A percentile compares a stretch with the other conserved stretches of the same genome.
These are phyloP conservation scores for Lutra lutra DNA, from an alignment of 2,797 vertebrate species.

Conservation along the genomic window DNA sequence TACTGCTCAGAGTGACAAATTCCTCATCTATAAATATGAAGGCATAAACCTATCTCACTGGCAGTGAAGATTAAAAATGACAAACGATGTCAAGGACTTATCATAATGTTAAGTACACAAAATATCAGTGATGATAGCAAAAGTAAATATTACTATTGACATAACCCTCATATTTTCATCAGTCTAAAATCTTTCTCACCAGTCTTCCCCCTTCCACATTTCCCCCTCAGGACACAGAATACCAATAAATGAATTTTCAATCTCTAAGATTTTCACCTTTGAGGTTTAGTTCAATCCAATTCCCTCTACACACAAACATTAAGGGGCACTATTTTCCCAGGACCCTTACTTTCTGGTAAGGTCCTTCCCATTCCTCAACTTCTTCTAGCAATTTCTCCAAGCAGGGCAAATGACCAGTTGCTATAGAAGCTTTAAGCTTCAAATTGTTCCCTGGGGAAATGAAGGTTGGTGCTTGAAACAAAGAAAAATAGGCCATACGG, in stretches of 20 bases:
- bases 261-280: neutral
- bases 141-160: neutral
- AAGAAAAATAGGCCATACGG: slow-evolving; percentile 5
- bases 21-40: neutral
- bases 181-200: neutral
- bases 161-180: neutral
- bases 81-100: neutral
- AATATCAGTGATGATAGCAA: neutral
- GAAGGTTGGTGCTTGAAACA: slow-evolving; percentile 30
- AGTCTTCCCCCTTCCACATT: neutral
- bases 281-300: neutral
- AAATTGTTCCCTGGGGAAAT: neutral
- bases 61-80: neutral
- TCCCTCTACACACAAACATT: neutral
- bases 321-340: neutral
- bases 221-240: neutral
- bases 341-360: neutral
- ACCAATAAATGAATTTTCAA: neutral
- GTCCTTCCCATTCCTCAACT: neutral
- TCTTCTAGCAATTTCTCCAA: neutral
- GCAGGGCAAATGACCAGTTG: neutral
- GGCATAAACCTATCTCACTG: neutral
- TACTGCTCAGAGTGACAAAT: neutral
- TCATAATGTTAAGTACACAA: neutral
- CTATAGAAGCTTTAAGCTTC: neutral